Evolutionary conservation across 2,113 vertebrate genomes (phyloP), one percentile per base, ranked within the genome.

Genomic region (Emydura subglobosa): DNA sequence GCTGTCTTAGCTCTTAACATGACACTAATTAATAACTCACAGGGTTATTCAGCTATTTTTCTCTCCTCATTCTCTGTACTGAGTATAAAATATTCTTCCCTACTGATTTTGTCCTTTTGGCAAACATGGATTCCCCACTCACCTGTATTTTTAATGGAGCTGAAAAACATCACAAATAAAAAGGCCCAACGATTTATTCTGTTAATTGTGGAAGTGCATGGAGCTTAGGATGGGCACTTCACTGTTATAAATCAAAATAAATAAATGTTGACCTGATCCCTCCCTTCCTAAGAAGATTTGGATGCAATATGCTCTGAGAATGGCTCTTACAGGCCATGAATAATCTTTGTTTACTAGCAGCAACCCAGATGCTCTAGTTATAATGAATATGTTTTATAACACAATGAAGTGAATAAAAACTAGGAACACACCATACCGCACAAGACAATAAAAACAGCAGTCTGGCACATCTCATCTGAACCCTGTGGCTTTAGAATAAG

Each of bases 151-250:
- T 57, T 54, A 76, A 86, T 84, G 50, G 53, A 89, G 39, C 49
- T 86, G 87, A 86, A 94, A 94, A 92, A 93, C 88, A 96, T 96
- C 86, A 79, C 80, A 89, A 80, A 86, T 8, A 83, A 96, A 88
- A 91, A 91, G 47, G 78, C 55, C 86, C 61, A n/a, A 51, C 74
- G 68, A 55, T 92, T 94, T 90, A 91, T 76, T 79, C 86, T 88
- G 42, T 83, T 88, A 94, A 53, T 85, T 88, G 24, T 90, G 82
- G 90, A 91, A 96, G 50, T 0, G 0, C 34, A 11, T 82, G 0
- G 0, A 85, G 92, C 89, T 88, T 90, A 89, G 80, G 49, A 19
- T 1, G 49, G 80, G 86, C 88, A 55, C 82, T 91, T 83, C n/a
- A 59, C 90, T 92, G 6, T 3, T 84, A 91, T 49, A 94, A 95